Base-by-base conservation (phyloP, 2,888 invertebrate species). In the Drosophila basisetae region DNA sequence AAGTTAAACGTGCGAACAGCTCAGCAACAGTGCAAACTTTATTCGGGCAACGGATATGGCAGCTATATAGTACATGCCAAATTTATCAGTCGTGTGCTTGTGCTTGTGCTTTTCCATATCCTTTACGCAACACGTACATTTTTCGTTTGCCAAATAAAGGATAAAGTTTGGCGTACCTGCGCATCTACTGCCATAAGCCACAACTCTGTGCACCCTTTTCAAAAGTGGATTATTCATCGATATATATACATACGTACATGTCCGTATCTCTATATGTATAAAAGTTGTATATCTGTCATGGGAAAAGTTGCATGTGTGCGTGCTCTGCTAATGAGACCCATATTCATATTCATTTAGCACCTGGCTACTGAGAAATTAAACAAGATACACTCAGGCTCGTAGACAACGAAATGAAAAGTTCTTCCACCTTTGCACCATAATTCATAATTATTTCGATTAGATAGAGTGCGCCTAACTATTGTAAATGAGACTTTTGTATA, bases 1-100 rank as follows among this genome's bases (percentile, higher is more conserved):
- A 90, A 90, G 91, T 89, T 91, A 78, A 89, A 82, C 86, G 83
- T 91, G 86, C 76, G 80, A 90, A 90, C 79, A 77, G 80, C 73
- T 91, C 68, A 70, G 62, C 70, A 71, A 47, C 50, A 59, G 41
- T 39, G 67, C 52, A 63, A 84, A 84, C 75, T 88, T 90, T 82
- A 70, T 70, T 88, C 61, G 35, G 52, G 68, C 37, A 62, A 53
- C 52, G 58, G 58, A 60, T 81, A 77, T 65, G 25, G 31, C 55
- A 60, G 49, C 47, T 61, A 56, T 28, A 41, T 66, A 62, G 22
- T 22, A 11, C n/a, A 54, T 56, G 30, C 35, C 54, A 18, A 39
- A 53, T 64, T 33, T 52, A 55, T 47, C 53, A 72, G 70, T n/a
- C 61, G 55, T 52, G 22, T 47, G 33, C 28, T 33, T 35, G 35